Base-by-base conservation (phyloP, 2,888 invertebrate genomes). In the Melieria picta region DNA sequence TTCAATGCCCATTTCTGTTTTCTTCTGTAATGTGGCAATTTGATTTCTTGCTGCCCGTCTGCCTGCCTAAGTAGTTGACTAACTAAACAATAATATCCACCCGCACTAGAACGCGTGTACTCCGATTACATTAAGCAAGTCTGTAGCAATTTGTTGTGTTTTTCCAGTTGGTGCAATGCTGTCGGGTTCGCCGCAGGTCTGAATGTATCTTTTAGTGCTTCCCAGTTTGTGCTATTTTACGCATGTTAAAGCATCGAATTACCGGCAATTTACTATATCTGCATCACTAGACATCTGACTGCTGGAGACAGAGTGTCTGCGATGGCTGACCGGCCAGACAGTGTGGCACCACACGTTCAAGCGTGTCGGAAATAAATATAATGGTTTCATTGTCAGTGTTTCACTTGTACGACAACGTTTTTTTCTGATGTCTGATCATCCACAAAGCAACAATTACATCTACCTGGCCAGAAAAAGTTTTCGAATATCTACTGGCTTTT, bases 331-430 rank as follows among this genome's bases (percentile, higher is more conserved):
- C 47, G 11, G 11, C 77, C 78, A 82, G 83, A 83, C 82, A 81
- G 77, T 78, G 75, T 80, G 83, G 81, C 82, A 79, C 80, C 82
- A 78, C 61, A 76, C 76, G 43, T 10, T 16, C 63, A 30, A 30
- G 30, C 30, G 30, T 30, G 30, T 30, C 30, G 30, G 30, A 30
- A 30, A 30, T 30, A 30, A 30, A 30, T 30, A 30, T 30, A 30
- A 30, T 3, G 30, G 30, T 30, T 30, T 30, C 30, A 30, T 30
- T 30, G 30, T 30, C 30, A 30, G 2, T 30, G 30, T 3, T 30
- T 2, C 30, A 30, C 30, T 30, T 30, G 30, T 30, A 3, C 30
- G 0, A 30, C 30, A 1, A 30, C 1, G 3, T 30, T 30, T 30
- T 30, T 30, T 30, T 30, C 30, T 30, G 30, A 30, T 30, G 30